Evolutionary conservation across 2,888 invertebrate genomes (phyloP), one percentile per base, ranked within the genome.

Genomic region (Drosophila anomalipes): DNA sequence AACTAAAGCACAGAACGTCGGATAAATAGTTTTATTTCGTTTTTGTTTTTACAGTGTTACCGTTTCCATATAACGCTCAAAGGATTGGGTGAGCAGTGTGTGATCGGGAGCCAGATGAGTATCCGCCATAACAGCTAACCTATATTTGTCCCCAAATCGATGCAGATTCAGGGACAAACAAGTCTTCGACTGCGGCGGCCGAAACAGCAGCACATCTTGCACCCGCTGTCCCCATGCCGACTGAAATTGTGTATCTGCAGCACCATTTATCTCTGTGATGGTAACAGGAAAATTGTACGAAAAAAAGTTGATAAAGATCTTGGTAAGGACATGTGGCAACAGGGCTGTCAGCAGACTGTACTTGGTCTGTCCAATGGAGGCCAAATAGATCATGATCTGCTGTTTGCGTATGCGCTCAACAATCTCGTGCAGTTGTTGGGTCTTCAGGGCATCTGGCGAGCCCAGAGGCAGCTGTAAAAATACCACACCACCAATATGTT

Each of bases 111-210:
- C 92, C 41, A 93, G 68, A 74, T 93, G 92, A 3, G 93, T 93
- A 57, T 93, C 93, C 0, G 93, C 93, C 92, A 93, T 93, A 4
- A 93, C 89, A 5, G 93, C 93, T 59, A 93, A 77, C 32, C 93
- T 89, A 61, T 91, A 92, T 44, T 88, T 91, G 58, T 92, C 91
- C 0, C 93, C 93, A 79, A 93, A 93, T 26, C 92, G 92, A 87
- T 93, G 93, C 4, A 93, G 87, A 69, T 93, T 93, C 44, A 93
- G 66, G 0, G 93, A 93, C 0, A 93, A 74, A 64, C 93, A 93
- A 16, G 93, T 93, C 70, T 93, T 93, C 0, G 93, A 93, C 69
- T 93, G 93, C 3, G 93, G 93, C 6, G 93, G 93, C 12, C 93
- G 76, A 51, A 93, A 93, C 1, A 93, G 87, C 9, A 93, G 59